These are phyloP conservation scores for Sebastes vulpes DNA, from an alignment of 2,797 vertebrate genomes.

Conservation along the genomic window DNA sequence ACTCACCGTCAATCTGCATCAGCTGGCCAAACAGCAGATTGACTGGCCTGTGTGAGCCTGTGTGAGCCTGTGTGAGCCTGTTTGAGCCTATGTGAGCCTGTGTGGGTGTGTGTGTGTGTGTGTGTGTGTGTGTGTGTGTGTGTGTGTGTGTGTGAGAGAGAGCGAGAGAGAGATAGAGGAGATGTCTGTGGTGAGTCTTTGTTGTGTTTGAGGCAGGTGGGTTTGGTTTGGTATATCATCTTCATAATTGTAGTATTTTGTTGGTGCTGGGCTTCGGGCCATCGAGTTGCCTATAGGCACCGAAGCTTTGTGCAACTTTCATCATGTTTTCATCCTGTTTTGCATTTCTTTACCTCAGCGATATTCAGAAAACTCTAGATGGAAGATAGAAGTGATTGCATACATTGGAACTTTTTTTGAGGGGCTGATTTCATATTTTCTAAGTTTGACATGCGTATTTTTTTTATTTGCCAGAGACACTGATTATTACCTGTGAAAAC, in stretches of 20 bases:
- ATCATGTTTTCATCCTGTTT: not conserved
- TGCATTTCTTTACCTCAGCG: not conserved
- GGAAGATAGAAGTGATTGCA: not conserved
- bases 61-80: conserved; percentile 1
- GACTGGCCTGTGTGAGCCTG: conserved; percentile 22
- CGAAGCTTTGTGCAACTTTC: not conserved
- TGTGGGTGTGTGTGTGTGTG: not conserved
- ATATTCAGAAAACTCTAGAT: not conserved
- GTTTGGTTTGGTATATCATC: conserved; percentile 21
- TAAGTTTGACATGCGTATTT: not conserved
- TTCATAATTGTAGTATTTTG: conserved; percentile 17
- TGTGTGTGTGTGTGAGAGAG: conserved; percentile 5
- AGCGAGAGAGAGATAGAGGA: not conserved
- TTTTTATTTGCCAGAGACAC: not conserved
- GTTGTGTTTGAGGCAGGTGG: not conserved
- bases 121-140: not conserved
- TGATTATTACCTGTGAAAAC: conserved; percentile 4
- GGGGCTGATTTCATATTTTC: not conserved
- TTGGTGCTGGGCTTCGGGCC: not conserved
- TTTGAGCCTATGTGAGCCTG: not conserved
- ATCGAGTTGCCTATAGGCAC: not conserved
- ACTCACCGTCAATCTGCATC: conserved; percentile 59
- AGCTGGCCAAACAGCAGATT: conserved; percentile 46
- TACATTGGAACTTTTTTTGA: not conserved
- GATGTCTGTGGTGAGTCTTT: conserved; percentile 1